Evolutionary conservation across 2,888 invertebrate species (phyloP).

Genomic region (Onchidella celtica): DNA sequence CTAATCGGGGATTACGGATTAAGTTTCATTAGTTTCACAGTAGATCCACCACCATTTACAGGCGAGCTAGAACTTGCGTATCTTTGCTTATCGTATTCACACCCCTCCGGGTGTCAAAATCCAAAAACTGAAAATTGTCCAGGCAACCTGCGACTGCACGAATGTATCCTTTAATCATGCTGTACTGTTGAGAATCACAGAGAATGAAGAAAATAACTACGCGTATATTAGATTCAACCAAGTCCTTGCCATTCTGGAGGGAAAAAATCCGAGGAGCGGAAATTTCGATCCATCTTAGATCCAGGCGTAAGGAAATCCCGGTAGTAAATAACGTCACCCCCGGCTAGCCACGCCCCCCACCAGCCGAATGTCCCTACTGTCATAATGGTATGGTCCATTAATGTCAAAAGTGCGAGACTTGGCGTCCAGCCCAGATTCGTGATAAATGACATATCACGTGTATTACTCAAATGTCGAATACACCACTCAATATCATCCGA

Average conservation of each 20-base stretch:
- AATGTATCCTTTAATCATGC: no score
- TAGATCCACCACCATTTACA: no score
- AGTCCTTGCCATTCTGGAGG: not conserved
- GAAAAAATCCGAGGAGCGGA: not conserved
- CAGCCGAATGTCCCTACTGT: slow-evolving; percentile 11
- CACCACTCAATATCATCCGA: not conserved
- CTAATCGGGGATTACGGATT: no score
- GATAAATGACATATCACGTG: not conserved
- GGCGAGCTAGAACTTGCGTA: no score
- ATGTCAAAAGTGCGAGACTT: not conserved
- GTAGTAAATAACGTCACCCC: not conserved
- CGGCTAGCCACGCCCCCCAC: slow-evolving; percentile 34
- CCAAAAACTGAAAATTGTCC: no score
- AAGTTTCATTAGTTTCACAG: no score
- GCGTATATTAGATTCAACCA: not conserved
- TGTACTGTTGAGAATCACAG: slow-evolving; percentile 1
- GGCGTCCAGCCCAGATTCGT: no score
- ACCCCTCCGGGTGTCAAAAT: no score
- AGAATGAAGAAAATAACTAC: not conserved
- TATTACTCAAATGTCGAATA: not conserved
- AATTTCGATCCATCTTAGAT: not conserved
- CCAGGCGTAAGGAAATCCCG: not conserved
- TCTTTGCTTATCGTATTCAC: no score
- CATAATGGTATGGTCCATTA: not conserved
- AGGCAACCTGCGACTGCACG: no score